Percentiles rank a stretch among this genome's conserved stretches.
Conservation (phyloP, 2,888 invertebrate genomes). For the Biston stratarius region DNA sequence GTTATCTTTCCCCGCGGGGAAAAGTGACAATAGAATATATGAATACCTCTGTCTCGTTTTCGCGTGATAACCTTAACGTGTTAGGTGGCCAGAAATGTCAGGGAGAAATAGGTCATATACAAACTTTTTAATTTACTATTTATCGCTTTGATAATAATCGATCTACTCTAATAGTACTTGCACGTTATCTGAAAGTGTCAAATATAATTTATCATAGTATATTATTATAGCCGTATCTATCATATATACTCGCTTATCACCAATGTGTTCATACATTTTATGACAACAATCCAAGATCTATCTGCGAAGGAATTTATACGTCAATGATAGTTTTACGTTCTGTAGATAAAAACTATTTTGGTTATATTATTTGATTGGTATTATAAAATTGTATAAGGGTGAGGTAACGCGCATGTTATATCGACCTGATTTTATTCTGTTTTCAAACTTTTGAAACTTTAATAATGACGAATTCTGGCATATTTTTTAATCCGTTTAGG, state of each 20-base stretch:
- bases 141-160: neutral
- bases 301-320: conserved; percentile 1
- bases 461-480: too few species aligned
- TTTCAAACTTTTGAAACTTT: too few species aligned
- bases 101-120: too few species aligned
- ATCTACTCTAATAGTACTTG: neutral
- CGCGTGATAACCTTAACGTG: too few species aligned
- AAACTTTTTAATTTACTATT: too few species aligned
- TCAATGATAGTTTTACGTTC: neutral
- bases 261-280: conserved; percentile 1
- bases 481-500: too few species aligned
- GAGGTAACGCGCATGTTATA: neutral
- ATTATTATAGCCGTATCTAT: neutral
- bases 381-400: neutral
- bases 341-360: conserved; percentile 11
- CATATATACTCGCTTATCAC: conserved; percentile 3
- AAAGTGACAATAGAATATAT: too few species aligned
- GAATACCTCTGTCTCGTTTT: too few species aligned
- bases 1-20: too few species aligned
- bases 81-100: too few species aligned
- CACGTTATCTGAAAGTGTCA: neutral
- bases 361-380: conserved; percentile 9
- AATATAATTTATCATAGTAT: conserved; percentile 2
- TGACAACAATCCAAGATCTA: neutral
- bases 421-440: too few species aligned